These are phyloP conservation scores for Drosophila truncata DNA, from an alignment of 1,140 invertebrate genomes.

Conservation along the genomic window DNA sequence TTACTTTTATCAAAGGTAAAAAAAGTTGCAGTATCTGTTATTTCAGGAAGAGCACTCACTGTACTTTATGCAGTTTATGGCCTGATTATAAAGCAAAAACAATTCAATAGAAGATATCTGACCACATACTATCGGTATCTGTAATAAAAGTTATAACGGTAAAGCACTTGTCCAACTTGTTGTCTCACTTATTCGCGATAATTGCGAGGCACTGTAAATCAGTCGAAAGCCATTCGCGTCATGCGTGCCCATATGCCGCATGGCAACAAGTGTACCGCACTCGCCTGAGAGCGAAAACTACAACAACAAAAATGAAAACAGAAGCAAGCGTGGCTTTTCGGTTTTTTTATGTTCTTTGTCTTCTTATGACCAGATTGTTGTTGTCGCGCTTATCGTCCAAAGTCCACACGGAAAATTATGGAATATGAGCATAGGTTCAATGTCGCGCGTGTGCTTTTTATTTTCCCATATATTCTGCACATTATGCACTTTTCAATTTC, in stretches of 20 bases:
- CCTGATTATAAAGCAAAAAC: conserved; percentile 9
- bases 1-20: neutral
- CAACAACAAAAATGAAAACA: conserved; percentile 40
- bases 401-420: conserved; percentile 71
- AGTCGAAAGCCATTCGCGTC: conserved; percentile 18
- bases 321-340: conserved; percentile 64
- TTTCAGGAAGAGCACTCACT: neutral
- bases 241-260: conserved; percentile 55
- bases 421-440: conserved; percentile 22
- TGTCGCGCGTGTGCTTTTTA: conserved; percentile 42
- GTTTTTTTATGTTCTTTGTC: conserved; percentile 72
- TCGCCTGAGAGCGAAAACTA: conserved; percentile 14
- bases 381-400: conserved; percentile 75
- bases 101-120: neutral
- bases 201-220: conserved; percentile 1
- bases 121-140: neutral
- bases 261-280: conserved; percentile 73
- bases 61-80: conserved; percentile 5
- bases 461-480: conserved; percentile 9
- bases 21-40: neutral
- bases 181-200: conserved; percentile 12
- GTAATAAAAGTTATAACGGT: conserved; percentile 13
- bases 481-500: conserved; percentile 32
- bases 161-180: conserved; percentile 28
- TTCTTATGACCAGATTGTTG: conserved; percentile 45